Evolutionary conservation across 1,140 invertebrate genomes (phyloP).

Genomic region (Oreohelix idahoensis): DNA sequence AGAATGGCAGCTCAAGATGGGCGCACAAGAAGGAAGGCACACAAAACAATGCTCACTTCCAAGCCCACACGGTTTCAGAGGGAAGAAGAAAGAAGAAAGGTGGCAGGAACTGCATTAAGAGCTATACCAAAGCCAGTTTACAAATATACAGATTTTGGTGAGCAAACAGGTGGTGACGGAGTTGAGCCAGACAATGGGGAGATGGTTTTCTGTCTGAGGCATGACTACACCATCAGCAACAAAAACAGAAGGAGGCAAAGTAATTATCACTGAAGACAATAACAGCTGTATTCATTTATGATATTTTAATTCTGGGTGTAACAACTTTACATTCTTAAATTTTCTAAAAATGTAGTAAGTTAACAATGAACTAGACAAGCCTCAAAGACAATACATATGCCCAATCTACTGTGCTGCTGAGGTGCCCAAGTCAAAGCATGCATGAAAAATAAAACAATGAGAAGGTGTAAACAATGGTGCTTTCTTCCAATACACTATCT

Average conservation of each 20-base stretch:
- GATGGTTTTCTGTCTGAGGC: constrained; percentile 28
- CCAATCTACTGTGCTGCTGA: too few relatives aligned
- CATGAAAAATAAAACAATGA: too few relatives aligned
- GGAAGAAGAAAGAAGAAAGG: background rate
- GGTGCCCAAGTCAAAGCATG: too few relatives aligned
- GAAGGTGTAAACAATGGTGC: too few relatives aligned
- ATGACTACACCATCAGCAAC: constrained; percentile 9
- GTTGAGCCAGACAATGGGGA: constrained; percentile 1
- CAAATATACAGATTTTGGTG: background rate
- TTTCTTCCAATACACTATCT: too few relatives aligned
- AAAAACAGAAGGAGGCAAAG: too few relatives aligned
- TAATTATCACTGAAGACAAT: background rate
- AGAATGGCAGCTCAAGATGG: background rate
- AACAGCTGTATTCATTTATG: background rate
- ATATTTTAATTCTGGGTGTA: too few relatives aligned
- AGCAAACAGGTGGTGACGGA: background rate
- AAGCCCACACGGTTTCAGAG: too few relatives aligned
- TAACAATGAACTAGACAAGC: too few relatives aligned
- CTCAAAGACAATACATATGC: too few relatives aligned
- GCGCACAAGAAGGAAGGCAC: background rate
- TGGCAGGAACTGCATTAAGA: background rate
- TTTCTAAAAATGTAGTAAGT: too few relatives aligned
- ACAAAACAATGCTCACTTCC: background rate
- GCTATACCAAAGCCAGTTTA: background rate
- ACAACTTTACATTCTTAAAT: too few relatives aligned